Base-by-base conservation (phyloP, 1,140 invertebrate genomes). In the Geopemphigus sp. region DNA sequence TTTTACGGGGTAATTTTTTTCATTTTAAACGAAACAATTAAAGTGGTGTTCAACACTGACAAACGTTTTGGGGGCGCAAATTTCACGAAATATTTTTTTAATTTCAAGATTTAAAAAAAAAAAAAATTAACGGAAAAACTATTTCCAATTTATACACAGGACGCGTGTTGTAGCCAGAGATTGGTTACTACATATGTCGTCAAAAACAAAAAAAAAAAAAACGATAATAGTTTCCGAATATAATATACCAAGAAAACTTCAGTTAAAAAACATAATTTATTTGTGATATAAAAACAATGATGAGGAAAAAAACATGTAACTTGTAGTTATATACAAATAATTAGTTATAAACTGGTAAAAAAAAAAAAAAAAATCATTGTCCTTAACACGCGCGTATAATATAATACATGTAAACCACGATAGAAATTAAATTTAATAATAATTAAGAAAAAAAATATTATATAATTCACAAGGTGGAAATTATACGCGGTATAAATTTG, bases 391-490 rank as follows among this genome's bases (percentile, higher is more conserved):
- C 74, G 74, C 74, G 74, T 47, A 78, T 78, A 78, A 78, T 78
- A 78, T 78, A 78, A 39, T 78, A 78, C 74, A 78, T 63, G 57
- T 78, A 78, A 78, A 78, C 74, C 74, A 63, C 57, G 53, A 63
- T 78, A 50, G 39, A 78, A 78, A 78, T 59, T 78, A 78, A 78
- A 45, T 63, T 78, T 78, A 59, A 59, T 78, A 59, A 74, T 57
- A 63, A 59, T 29, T 63, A 78, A 50, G 47, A 39, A 66, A 47
- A 70, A 29, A n/a, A 29, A 53, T 29, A 72, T 24, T n/a, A 72
- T 78, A 78, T 78, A 78, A 78, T 78, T 78, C 74, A 78, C 74
- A 78, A 78, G 57, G n/a, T 78, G 57, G 24, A 78, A 78, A 78
- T 63, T 47, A 78, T 78, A 78, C 57, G 74, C 74, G 39, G 39